Conservation (phyloP, 2,888 invertebrate species). For the Amphiduros pacificus region DNA sequence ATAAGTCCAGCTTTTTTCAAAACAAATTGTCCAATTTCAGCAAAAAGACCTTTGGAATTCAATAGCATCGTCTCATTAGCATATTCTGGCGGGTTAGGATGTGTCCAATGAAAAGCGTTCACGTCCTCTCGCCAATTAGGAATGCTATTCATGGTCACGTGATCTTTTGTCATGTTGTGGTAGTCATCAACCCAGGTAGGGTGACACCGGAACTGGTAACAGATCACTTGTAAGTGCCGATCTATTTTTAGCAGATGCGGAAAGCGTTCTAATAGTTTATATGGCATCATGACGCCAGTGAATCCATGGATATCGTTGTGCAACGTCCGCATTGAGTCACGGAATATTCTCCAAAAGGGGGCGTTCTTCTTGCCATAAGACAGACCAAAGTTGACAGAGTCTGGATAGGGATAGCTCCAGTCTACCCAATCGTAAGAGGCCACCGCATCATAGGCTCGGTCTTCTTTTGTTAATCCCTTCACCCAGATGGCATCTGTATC, state of each 20-base stretch:
- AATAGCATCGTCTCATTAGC: conserved; percentile 32
- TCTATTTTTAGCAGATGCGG: conserved; percentile 47
- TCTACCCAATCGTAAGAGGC: conserved; percentile 49
- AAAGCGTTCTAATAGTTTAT: conserved; percentile 35
- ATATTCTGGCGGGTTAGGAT: conserved; percentile 47
- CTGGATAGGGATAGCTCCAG: conserved; percentile 35
- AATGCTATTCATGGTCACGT: conserved; percentile 39
- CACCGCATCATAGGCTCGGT: conserved; percentile 42
- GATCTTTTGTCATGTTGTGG: conserved; percentile 36
- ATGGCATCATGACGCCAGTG: conserved; percentile 36
- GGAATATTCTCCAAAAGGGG: conserved; percentile 34
- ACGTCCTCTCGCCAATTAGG: conserved; percentile 40
- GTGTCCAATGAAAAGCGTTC: conserved; percentile 47
- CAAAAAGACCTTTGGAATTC: conserved; percentile 38
- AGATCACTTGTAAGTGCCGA: conserved; percentile 43
- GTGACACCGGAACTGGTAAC: conserved; percentile 48
- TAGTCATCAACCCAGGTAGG: conserved; percentile 45
- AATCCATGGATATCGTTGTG: conserved; percentile 33
- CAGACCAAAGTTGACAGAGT: conserved; percentile 35
- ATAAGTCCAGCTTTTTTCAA: conserved; percentile 34
- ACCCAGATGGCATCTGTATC: conserved; percentile 55
- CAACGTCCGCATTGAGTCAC: conserved; percentile 32
- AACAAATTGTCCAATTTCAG: conserved; percentile 46
- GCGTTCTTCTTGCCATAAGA: conserved; percentile 35
- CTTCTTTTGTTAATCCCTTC: conserved; percentile 36